These are phyloP conservation scores for Oncorhynchus gorbuscha DNA, from an alignment of 2,113 vertebrate genomes.

Conservation along the genomic window DNA sequence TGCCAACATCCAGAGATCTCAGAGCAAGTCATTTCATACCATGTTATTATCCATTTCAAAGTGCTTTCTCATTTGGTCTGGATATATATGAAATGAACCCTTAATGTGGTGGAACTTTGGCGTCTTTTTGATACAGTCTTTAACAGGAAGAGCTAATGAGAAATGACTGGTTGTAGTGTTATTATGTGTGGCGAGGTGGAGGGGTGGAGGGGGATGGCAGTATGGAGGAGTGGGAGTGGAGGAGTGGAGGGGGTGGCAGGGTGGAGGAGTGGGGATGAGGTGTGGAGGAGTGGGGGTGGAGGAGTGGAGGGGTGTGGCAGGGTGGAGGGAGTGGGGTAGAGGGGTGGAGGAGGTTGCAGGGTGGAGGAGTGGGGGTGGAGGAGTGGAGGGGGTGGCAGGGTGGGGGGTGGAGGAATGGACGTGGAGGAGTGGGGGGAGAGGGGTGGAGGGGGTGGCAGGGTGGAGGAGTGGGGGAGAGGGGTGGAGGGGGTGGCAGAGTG, in stretches of 20 bases:
- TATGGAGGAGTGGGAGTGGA: not conserved
- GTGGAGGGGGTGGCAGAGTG: not conserved
- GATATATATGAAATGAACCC: conserved; percentile 54
- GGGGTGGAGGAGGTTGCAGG: too few species aligned
- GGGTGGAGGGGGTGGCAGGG: not conserved
- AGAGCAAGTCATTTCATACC: conserved; percentile 48
- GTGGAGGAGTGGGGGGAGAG: too few species aligned
- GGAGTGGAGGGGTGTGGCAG: too few species aligned
- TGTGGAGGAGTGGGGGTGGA: not conserved
- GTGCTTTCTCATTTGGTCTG: conserved; percentile 56
- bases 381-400: too few species aligned
- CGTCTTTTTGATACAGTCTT: conserved; percentile 51
- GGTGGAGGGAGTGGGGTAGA: not conserved
- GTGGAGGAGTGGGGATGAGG: too few species aligned
- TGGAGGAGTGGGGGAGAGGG: not conserved
- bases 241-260: not conserved
- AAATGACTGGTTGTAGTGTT: conserved; percentile 33
- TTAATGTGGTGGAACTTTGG: conserved; percentile 57
- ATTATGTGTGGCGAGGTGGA: not conserved
- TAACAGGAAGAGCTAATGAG: conserved; percentile 61
- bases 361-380: not conserved
- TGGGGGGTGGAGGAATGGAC: too few species aligned
- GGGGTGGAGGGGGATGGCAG: not conserved
- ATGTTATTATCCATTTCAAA: conserved; percentile 56
- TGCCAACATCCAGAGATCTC: conserved; percentile 43